These are phyloP conservation scores for Enchytraeus crypticus DNA, from an alignment of 2,888 invertebrate species.

Conservation along the genomic window DNA sequence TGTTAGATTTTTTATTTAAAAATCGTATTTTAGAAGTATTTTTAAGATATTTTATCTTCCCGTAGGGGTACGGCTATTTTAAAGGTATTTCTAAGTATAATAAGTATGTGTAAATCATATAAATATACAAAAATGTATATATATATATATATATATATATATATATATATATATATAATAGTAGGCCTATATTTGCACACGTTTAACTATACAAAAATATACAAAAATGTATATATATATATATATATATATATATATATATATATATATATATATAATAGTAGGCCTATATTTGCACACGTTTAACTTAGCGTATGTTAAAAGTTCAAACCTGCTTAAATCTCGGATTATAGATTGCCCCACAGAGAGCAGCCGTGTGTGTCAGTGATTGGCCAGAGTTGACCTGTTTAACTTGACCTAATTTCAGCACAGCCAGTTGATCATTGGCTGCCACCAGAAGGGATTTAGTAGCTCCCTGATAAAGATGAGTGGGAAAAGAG, in stretches of 20 bases:
- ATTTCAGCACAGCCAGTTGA: constrained; percentile 41
- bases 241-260: too few species aligned
- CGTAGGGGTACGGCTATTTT: not conserved
- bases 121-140: not conserved
- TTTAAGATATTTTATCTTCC: too few species aligned
- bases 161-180: not conserved
- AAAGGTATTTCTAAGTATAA: not conserved
- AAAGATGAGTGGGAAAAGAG: constrained; percentile 41
- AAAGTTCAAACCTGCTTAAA: constrained; percentile 42
- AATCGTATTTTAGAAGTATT: too few species aligned
- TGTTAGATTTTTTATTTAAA: too few species aligned
- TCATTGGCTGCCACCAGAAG: constrained; percentile 46
- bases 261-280: too few species aligned
- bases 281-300: too few species aligned
- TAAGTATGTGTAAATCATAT: too few species aligned
- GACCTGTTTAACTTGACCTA: constrained; percentile 33
- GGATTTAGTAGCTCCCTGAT: constrained; percentile 33
- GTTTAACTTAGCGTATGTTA: too few species aligned
- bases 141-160: not conserved
- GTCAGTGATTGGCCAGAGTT: constrained; percentile 32
- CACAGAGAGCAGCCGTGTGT: constrained; percentile 42
- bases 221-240: too few species aligned
- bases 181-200: too few species aligned
- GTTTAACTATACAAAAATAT: too few species aligned
- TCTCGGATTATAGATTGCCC: constrained; percentile 44